Conservation (phyloP, 2,113 vertebrate genomes). For the Rhea americana region DNA sequence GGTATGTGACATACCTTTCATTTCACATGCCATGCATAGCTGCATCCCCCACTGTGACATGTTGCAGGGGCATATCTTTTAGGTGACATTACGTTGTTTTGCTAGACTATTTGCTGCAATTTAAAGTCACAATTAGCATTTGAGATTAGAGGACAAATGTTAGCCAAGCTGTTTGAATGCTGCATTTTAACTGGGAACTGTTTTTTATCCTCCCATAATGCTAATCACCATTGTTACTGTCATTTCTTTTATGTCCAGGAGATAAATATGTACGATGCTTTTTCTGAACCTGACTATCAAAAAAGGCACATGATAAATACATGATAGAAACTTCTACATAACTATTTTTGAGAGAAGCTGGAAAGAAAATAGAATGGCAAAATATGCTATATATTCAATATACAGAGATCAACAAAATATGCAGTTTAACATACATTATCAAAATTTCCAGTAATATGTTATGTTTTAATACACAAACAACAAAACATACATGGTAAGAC, state of each 20-base stretch:
- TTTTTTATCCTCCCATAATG: background rate
- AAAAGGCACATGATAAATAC: background rate
- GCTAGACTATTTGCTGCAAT: background rate
- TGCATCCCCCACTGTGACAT: background rate
- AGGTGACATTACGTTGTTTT: background rate
- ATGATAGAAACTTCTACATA: background rate
- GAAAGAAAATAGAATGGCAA: background rate
- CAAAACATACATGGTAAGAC: background rate
- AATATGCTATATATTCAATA: background rate
- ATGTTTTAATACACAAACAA: background rate
- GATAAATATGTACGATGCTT: background rate
- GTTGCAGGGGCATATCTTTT: background rate
- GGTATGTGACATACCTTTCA: background rate
- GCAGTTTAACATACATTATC: background rate
- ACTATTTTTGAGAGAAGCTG: background rate
- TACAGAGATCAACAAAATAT: background rate
- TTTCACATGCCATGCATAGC: background rate
- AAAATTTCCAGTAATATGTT: background rate
- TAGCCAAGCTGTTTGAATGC: background rate
- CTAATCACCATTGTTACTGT: background rate
- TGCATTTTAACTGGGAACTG: background rate
- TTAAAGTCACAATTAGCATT: conserved; percentile 32
- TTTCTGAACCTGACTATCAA: background rate
- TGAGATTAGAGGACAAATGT: background rate
- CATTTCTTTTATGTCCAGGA: background rate